These are phyloP conservation scores for Rosalia funebris DNA, from an alignment of 2,888 invertebrate species.

Conservation along the genomic window DNA sequence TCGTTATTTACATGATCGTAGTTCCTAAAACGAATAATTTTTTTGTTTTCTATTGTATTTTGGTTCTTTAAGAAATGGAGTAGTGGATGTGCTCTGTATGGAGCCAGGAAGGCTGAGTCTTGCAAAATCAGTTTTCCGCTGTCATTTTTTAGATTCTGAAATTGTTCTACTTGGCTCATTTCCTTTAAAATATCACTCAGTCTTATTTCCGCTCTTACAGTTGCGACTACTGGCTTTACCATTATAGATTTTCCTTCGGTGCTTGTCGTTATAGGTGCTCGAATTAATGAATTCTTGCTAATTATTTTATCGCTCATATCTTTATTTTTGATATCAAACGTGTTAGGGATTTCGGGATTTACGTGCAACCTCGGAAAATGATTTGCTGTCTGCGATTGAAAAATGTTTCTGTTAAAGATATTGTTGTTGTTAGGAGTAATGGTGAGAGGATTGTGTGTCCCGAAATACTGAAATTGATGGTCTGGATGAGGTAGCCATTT, in stretches of 20 bases:
- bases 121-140: neutral
- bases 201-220: constrained; percentile 29
- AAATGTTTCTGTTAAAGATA: constrained; percentile 1
- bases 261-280: neutral
- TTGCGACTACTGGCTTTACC: constrained; percentile 25
- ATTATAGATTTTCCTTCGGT: neutral
- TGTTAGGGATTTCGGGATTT: constrained; percentile 13
- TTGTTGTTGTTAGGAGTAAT: constrained; percentile 21
- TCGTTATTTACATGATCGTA: constrained; percentile 41
- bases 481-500: constrained; percentile 45
- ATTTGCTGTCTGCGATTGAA: constrained; percentile 11
- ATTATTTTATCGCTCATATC: neutral
- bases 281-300: neutral
- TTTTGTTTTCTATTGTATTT: constrained; percentile 51
- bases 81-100: constrained; percentile 57
- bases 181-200: constrained; percentile 20
- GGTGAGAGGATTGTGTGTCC: constrained; percentile 25
- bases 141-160: neutral
- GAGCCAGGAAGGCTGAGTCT: constrained; percentile 25
- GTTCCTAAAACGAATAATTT: constrained; percentile 53
- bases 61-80: constrained; percentile 56
- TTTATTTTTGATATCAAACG: neutral
- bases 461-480: constrained; percentile 32
- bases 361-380: constrained; percentile 12
- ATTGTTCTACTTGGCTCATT: neutral